phyloP scores from a whole-genome alignment of 2,797 vertebrate species.

The Phalloptychus januarius region DNA sequence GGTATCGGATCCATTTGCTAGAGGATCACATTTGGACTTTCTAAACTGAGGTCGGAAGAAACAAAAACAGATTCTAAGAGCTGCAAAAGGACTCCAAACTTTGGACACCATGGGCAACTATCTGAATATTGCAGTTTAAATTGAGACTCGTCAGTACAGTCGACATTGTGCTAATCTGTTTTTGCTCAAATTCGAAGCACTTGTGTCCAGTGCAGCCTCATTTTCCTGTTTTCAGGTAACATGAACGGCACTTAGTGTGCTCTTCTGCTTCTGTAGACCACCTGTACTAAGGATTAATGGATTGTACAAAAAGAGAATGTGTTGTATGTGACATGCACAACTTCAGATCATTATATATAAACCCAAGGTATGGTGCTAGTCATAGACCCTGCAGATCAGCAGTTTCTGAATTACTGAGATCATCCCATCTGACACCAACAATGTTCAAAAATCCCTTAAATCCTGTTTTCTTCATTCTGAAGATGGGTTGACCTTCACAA shows the following conservation, averaged over 20 bases:
- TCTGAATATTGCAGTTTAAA: neutral
- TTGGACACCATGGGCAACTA: neutral
- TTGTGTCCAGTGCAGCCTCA: neutral
- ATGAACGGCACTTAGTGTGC: neutral
- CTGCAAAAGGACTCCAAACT: neutral
- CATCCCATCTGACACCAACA: neutral
- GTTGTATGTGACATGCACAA: neutral
- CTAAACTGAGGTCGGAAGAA: neutral
- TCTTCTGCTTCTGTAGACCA: neutral
- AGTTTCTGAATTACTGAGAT: no score
- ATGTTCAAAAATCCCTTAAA: neutral
- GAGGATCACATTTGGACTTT: neutral
- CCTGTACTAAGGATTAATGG: neutral
- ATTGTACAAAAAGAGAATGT: neutral
- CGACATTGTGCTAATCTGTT: neutral
- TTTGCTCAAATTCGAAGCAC: neutral
- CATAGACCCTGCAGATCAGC: neutral
- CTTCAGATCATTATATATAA: neutral
- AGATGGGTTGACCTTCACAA: neutral
- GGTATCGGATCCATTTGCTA: neutral
- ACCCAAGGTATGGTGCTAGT: neutral
- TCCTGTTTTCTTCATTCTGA: neutral
- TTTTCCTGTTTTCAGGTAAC: neutral
- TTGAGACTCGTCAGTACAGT: neutral
- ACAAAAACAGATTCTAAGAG: neutral